Percentiles rank a stretch among this genome's conserved stretches.
Conservation (phyloP, 2,113 vertebrate species). For the Hydropotes inermis region DNA sequence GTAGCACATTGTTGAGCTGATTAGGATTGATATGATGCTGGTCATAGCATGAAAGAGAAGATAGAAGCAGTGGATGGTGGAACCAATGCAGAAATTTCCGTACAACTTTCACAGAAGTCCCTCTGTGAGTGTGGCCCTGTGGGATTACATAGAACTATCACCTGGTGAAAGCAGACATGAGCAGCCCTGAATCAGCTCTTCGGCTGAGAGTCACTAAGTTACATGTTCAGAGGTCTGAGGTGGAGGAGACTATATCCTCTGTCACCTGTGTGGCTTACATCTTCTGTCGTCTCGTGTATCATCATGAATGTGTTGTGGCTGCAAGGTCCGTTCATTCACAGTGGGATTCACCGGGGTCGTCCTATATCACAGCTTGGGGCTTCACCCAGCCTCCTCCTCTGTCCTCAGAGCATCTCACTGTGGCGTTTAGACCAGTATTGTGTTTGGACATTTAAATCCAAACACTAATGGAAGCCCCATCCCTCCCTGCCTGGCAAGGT, state of each 20-base stretch:
- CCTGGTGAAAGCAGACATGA: rapidly evolving
- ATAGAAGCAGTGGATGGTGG: neutral
- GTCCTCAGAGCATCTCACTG: neutral
- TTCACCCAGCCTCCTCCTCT: neutral
- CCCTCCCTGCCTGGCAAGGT: neutral
- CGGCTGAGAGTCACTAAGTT: no score
- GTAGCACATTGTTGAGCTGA: neutral
- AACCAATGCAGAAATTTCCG: neutral
- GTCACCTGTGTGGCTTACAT: rapidly evolving
- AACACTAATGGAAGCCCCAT: rapidly evolving
- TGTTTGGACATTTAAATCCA: neutral
- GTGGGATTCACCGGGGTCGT: neutral
- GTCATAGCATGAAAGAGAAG: neutral
- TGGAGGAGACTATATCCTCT: rapidly evolving
- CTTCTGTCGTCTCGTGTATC: neutral
- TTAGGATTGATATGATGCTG: no score
- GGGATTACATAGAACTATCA: neutral
- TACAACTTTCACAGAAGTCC: no score
- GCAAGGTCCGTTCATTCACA: no score
- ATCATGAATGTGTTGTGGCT: no score
- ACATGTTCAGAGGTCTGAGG: neutral
- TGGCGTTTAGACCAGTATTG: neutral
- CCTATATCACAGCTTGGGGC: neutral
- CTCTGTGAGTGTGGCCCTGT: neutral
- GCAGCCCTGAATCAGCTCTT: rapidly evolving